These are phyloP conservation scores for Actinia equina DNA, from an alignment of 64 coral and sea anemone genomes.

Conservation along the genomic window DNA sequence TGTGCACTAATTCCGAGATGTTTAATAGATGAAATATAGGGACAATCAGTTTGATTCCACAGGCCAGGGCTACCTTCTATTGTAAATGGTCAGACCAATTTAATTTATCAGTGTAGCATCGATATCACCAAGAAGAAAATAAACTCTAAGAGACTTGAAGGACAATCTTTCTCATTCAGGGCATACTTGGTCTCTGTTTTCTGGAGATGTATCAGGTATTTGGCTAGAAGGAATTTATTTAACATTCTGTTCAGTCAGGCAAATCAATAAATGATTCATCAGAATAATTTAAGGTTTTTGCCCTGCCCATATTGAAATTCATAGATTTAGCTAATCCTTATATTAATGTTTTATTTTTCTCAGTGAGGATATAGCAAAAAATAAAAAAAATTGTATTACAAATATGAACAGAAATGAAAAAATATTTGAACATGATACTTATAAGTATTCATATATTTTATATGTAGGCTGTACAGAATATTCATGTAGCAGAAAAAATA, in stretches of 20 bases:
- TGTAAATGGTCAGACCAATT: not conserved
- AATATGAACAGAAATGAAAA: not conserved
- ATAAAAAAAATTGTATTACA: not conserved
- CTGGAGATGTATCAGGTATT: not conserved
- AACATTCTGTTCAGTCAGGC: not conserved
- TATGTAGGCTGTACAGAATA: not conserved
- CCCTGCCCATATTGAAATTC: not conserved
- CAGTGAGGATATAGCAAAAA: not conserved
- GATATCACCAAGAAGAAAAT: not conserved
- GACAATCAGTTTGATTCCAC: not conserved
- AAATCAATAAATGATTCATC: constrained; percentile 8
- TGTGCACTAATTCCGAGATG: not conserved
- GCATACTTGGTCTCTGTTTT: not conserved
- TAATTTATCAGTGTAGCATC: not conserved
- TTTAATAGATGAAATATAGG: not conserved
- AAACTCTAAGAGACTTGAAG: not conserved
- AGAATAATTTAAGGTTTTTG: not conserved
- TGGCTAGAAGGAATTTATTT: not conserved
- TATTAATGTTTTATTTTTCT: not conserved
- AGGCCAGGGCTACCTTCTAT: not conserved
- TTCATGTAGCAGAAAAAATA: not conserved
- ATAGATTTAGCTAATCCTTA: not conserved
- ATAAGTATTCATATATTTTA: too few species aligned
- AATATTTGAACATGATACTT: not conserved
- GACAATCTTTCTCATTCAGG: not conserved